Evolutionary conservation across 2,797 vertebrate species (phyloP).

Genomic region (Capromys pilorides): DNA sequence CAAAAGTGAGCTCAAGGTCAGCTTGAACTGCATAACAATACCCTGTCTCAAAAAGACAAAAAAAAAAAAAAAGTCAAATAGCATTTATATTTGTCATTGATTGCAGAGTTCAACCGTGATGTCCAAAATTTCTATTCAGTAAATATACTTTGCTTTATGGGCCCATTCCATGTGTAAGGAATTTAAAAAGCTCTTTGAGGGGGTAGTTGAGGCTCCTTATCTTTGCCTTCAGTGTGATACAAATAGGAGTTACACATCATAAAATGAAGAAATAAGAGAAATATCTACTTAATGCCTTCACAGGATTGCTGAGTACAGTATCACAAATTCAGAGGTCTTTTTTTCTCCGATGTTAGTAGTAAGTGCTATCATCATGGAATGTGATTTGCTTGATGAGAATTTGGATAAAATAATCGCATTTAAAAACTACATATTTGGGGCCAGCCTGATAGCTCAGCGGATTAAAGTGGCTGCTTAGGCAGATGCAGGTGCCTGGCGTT

Average conservation of each 20-base stretch:
- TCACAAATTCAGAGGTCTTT: background rate
- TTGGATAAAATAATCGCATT: constrained; percentile 17
- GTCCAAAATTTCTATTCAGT: constrained; percentile 10
- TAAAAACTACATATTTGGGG: background rate
- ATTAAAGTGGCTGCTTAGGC: no score
- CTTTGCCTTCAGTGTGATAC: background rate
- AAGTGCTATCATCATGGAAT: background rate
- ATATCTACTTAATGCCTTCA: background rate
- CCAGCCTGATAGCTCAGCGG: no score
- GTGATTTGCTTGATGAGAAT: constrained; percentile 23
- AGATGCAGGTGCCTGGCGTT: no score
- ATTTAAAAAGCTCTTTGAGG: background rate
- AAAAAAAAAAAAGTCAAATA: background rate
- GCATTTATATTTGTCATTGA: constrained; percentile 43
- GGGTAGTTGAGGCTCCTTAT: background rate
- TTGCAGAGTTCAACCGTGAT: background rate
- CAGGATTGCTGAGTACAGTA: background rate
- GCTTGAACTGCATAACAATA: no score
- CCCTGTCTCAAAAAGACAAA: no score
- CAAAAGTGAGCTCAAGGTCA: no score
- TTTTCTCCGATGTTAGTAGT: background rate
- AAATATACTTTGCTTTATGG: background rate
- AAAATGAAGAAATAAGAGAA: constrained; percentile 34
- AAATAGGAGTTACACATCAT: background rate
- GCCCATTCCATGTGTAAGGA: background rate